Base-by-base conservation (phyloP, 2,113 vertebrate species). In the Caranx ignobilis region DNA sequence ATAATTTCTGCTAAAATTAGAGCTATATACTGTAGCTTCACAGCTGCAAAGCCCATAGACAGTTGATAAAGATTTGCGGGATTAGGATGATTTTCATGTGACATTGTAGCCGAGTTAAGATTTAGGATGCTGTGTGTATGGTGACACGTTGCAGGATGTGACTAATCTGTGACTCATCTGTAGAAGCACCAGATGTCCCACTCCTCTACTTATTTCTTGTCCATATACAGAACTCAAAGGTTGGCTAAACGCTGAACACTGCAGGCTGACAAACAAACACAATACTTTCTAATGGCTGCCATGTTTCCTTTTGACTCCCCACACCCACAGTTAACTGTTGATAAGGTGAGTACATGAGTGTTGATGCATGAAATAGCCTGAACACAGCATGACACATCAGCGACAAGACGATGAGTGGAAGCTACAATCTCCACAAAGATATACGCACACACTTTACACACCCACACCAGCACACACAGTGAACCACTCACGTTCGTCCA, bases 401-500 rank as follows among this genome's bases (percentile, higher is more conserved):
- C 75, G 37, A 72, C 75, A 70, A 66, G 15, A 79, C 8, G 5
- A 61, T 31, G 32, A 16, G 11, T 68, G 59, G 62, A 48, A 54
- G 52, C 63, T n/a, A 68, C 10, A 47, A 67, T 61, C 0, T 0
- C 71, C 75, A 74, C 26, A 39, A 31, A 69, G 18, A 55, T 3
- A 39, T 1, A 18, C 1, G 15, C 31, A 34, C 19, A 12, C 1
- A 50, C 52, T 55, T 2, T 10, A 9, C 16, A 26, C 5, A 21
- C 31, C 10, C 55, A 65, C 43, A 31, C 12, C 76, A 12, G 71
- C 32, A 57, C 11, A 62, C 19, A 39, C n/a, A 32, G 5, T 4
- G 10, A 50, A 56, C 15, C 1, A 93, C 94, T 95, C 95, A 99
- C 98, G 96, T 96, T 94, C 97, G 95, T 93, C 95, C 96, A 34